Base-by-base conservation (phyloP, 2,113 vertebrate species). In the Saccopteryx leptura region DNA sequence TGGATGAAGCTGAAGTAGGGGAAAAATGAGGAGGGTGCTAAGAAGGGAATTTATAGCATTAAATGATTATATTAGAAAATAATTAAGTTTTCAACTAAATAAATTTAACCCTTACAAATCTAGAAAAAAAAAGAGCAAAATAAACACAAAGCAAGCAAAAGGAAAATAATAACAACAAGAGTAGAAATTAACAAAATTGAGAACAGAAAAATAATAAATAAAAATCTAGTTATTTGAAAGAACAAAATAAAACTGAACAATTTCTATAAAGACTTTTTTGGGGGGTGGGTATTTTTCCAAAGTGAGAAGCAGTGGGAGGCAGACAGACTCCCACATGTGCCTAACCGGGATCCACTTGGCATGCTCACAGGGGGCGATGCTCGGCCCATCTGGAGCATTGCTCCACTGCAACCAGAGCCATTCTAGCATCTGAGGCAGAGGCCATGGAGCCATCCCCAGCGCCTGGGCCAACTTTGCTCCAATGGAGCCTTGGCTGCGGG, bases 81-180 rank as follows among this genome's bases (percentile, higher is more conserved):
- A 75, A 90, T 33, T 69, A 92, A 66, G n/a, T 56, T 75, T 50
- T 66, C n/a, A 84, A 83, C 31, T 46, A 66, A 66, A 75, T 74
- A 83, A 66, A 58, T 5, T 56, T 54, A 46, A 84, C 12, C 1
- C 48, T 75, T 92, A 65, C 39, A 15, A 74, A 92, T 75, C 39
- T 84, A 19, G 4, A 75, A 65, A 65, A 82, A 82, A 50, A 10
- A 78, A 91, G 78, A 83, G 15, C 23, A 84, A 92, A 63, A 83
- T 52, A 75, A 86, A 69, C 4, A 8, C 46, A 80, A 75, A 68
- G 10, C 15, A 89, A 82, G 69, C 31, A 39, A 13, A 75, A 80
- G 18, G 12, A 13, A 80, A 80, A 63, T 54, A 26, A 74, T 60
- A 82, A 82, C 48, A 33, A 54, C 28, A 54, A 69, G 13, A 75